Percentiles rank a stretch among this genome's conserved stretches.
phyloP scores from a whole-genome alignment of 2,113 vertebrate genomes.

The Spea bombifrons region DNA sequence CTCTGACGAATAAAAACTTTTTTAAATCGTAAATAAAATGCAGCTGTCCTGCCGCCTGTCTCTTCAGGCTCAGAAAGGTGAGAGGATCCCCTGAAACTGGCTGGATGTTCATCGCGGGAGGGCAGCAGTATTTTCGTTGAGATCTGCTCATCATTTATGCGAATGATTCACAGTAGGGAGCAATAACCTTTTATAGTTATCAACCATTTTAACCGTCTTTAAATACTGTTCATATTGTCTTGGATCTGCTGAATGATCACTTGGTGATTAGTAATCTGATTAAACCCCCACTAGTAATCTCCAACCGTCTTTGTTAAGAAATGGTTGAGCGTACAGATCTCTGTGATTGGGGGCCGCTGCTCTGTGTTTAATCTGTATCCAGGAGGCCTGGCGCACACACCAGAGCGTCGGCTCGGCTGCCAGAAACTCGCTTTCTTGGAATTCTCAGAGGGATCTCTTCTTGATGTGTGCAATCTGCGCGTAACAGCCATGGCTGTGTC shows the following conservation, averaged over 20 bases:
- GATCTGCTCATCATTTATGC: too few relatives aligned
- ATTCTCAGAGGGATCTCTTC: constrained; percentile 27
- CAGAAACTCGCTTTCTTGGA: constrained; percentile 38
- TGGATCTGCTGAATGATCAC: neutral
- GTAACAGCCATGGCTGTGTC: constrained; percentile 17
- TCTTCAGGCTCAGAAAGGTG: too few relatives aligned
- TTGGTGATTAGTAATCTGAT: neutral
- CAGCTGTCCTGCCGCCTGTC: too few relatives aligned
- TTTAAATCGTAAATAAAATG: too few relatives aligned
- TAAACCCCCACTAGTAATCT: neutral
- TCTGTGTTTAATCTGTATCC: constrained; percentile 7
- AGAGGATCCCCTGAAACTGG: too few relatives aligned
- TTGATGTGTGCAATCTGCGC: constrained; percentile 38
- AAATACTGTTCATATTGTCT: too few relatives aligned
- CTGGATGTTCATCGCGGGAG: too few relatives aligned
- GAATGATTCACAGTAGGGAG: too few relatives aligned
- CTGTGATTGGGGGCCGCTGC: constrained; percentile 21
- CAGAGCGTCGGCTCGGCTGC: constrained; percentile 14
- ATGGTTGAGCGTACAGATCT: neutral
- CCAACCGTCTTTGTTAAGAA: neutral
- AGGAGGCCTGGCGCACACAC: constrained; percentile 20
- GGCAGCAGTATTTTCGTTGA: too few relatives aligned
- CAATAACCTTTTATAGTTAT: too few relatives aligned
- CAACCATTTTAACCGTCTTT: too few relatives aligned
- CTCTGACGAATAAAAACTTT: too few relatives aligned